Base-by-base conservation (phyloP, 1,140 invertebrate species). In the Conopomorpha cramerella region DNA sequence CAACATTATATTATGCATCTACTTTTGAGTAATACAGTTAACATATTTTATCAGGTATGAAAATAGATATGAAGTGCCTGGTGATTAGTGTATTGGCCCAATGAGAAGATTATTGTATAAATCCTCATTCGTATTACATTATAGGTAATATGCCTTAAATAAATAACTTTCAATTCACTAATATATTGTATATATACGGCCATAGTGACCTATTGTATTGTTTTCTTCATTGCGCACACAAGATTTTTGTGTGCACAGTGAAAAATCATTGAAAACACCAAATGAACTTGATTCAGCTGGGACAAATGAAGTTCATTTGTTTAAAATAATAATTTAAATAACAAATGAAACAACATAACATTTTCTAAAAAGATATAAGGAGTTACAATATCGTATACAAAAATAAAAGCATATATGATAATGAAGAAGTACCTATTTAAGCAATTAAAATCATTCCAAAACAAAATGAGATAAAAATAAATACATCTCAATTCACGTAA, bases 271-370 rank as follows among this genome's bases (percentile, higher is more conserved):
- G 8, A 35, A 36, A 37, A 49, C 2, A 43, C 50, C 64, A 60
- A 71, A 65, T 63, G 55, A 43, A 54, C 51, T 55, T 60, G 34
- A 60, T 63, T 54, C 55, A 60, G 70, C 66, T 74, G 70, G 70
- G 62, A 46, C 56, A 68, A 57, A 65, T 56, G 15, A 52, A 57
- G 50, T 46, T 29, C 54, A 59, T 58, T 67, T 59, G 54, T 52
- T 36, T 39, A 10, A 29, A 11, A 2, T 29, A 27, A 46, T 33
- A 28, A 41, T 32, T 43, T 37, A 36, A 43, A 30, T 37, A 39
- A 16, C 28, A 23, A 30, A 26, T 43, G 19, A 27, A 27, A 23
- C 31, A 36, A 35, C 39, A 15, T 27, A 18, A 25, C 16, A 16
- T 27, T 16, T 27, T 25, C 25, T 27, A 26, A 35, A 27, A 16